phyloP scores from a whole-genome alignment of 2,113 vertebrate genomes.

The Carassius auratus region DNA sequence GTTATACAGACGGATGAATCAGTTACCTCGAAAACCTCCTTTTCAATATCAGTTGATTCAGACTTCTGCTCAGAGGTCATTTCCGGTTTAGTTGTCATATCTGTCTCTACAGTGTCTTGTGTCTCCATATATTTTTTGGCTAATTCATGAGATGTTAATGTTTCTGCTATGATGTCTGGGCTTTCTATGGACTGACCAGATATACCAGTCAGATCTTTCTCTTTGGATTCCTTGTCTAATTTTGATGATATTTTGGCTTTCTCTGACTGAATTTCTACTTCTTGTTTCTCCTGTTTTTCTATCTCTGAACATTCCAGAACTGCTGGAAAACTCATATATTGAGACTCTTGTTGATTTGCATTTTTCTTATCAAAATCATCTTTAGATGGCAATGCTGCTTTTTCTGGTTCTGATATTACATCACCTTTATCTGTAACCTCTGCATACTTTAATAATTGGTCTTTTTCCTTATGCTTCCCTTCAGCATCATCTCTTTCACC shows the following conservation, averaged over 20 bases:
- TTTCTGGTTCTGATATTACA: constrained; percentile 18
- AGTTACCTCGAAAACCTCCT: not conserved
- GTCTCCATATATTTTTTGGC: not conserved
- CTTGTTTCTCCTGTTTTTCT: constrained; percentile 30
- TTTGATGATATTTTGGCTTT: constrained; percentile 4
- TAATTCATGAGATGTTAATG: constrained; percentile 3
- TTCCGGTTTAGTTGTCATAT: constrained; percentile 16
- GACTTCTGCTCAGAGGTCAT: constrained; percentile 21
- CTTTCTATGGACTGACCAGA: not conserved
- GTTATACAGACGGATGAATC: not conserved
- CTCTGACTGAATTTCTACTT: constrained; percentile 41
- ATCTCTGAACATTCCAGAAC: constrained; percentile 27
- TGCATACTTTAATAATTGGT: constrained; percentile 27
- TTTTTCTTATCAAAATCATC: constrained; percentile 45
- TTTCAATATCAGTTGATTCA: constrained; percentile 16
- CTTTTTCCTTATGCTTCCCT: constrained; percentile 40
- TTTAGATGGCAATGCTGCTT: constrained; percentile 36
- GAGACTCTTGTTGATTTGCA: not conserved
- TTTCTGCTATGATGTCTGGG: constrained; percentile 4
- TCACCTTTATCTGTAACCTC: constrained; percentile 27
- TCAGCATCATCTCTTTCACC: constrained; percentile 57
- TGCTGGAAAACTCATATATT: constrained; percentile 14
- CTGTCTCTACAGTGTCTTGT: not conserved
- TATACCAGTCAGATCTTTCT: constrained; percentile 33
- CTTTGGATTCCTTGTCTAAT: constrained; percentile 17